Base-by-base conservation (phyloP, 2,113 vertebrate genomes). In the Oncorhynchus nerka region DNA sequence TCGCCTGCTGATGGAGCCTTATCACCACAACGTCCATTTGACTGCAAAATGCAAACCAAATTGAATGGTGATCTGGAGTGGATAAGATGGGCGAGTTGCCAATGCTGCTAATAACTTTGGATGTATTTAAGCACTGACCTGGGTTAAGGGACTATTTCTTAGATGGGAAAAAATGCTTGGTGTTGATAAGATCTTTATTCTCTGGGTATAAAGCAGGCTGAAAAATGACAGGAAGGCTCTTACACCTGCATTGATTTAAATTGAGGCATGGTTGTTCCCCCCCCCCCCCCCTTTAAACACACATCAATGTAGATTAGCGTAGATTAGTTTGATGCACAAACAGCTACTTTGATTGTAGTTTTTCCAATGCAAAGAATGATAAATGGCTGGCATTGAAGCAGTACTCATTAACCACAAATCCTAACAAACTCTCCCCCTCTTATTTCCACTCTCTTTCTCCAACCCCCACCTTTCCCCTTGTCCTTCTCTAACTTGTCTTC, bases 41-140 rank as follows among this genome's bases (percentile, higher is more conserved):
- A 28, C 24, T 51, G 4, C 57, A 69, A 72, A 78, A 71, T 69
- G 64, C 73, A 73, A 83, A 68, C 75, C 79, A 48, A 82, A 70
- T 73, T 28, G 67, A 72, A 69, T 16, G 32, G 51, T 66, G 70
- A 77, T 75, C 49, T 57, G 32, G 32, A 16, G 70, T 59, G 4
- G 76, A 73, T 73, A 78, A 39, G 34, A 28, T 49, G 66, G 59
- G n/a, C 24, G 30, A 4, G 26, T 16, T 26, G 19, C 39, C 73
- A 57, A 51, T n/a, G 7, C 3, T 5, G 22, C 22, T 28, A 13
- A 68, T 55, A 67, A 49, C 64, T 13, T 24, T 7, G 15, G 16
- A 55, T n/a, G 45, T 48, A 74, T 26, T 65, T 4, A 66, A 65
- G 39, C 62, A 28, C 32, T 19, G 61, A 1, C 51, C 62, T 20